Conservation (phyloP, 2,888 invertebrate genomes). For the Sialis fuliginosa region DNA sequence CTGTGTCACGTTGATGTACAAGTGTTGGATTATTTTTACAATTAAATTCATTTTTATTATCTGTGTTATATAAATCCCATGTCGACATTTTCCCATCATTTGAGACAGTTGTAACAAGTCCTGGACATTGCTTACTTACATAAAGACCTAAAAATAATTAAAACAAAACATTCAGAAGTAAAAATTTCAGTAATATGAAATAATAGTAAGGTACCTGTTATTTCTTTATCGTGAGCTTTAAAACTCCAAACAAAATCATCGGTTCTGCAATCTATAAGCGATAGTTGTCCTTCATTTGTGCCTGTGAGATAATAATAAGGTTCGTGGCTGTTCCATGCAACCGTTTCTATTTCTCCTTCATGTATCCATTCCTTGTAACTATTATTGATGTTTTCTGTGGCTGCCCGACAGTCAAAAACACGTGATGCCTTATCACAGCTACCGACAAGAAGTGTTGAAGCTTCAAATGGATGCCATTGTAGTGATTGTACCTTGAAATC, state of each 20-base stretch:
- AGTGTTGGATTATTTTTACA: constrained; percentile 21
- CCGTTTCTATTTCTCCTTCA: constrained; percentile 68
- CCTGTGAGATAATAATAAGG: constrained; percentile 59
- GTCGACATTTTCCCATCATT: constrained; percentile 69
- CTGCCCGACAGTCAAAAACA: constrained; percentile 61
- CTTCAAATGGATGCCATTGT: constrained; percentile 68
- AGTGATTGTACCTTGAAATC: constrained; percentile 48
- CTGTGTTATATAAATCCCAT: constrained; percentile 48
- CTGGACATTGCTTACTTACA: constrained; percentile 52
- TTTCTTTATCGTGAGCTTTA: constrained; percentile 67
- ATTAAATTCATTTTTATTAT: constrained; percentile 14
- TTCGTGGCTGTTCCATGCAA: constrained; percentile 67
- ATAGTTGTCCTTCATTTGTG: constrained; percentile 45
- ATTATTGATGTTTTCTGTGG: constrained; percentile 22
- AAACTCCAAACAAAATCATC: constrained; percentile 49
- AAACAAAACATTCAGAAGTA: constrained; percentile 6
- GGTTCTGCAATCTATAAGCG: constrained; percentile 56
- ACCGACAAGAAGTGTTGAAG: constrained; percentile 67
- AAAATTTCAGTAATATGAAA: not conserved
- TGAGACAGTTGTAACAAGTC: constrained; percentile 59
- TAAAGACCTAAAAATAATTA: constrained; percentile 35
- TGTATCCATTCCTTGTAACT: constrained; percentile 53
- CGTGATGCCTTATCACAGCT: constrained; percentile 65
- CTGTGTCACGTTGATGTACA: constrained; percentile 33
- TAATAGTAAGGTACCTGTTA: constrained; percentile 42